These are phyloP conservation scores for silkworm (Bombyx mori) DNA, from an alignment of 1,140 invertebrate species.

Conservation along the genomic window ASM3026992v2 NC_085130.1:4288501-4289000, in stretches of 20 bases:
- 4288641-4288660: background rate
- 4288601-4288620: no score
- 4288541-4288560: no score
- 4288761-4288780: constrained; percentile 20
- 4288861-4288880: constrained; percentile 19
- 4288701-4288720: constrained; percentile 28
- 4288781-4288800: constrained; percentile 27
- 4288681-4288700: background rate
- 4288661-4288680: background rate
- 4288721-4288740: constrained; percentile 23
- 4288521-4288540: no score
- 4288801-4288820: constrained; percentile 15
- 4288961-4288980: no score
- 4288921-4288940: no score
- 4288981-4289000: no score
- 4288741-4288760: constrained; percentile 13
- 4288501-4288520: no score
- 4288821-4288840: constrained; percentile 20
- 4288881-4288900: constrained; percentile 19
- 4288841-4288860: constrained; percentile 24
- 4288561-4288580: no score
- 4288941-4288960: no score
- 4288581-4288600: no score
- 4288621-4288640: no score
- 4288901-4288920: no score